phyloP scores from a whole-genome alignment of 2,113 vertebrate species.

The Clinocottus analis region DNA sequence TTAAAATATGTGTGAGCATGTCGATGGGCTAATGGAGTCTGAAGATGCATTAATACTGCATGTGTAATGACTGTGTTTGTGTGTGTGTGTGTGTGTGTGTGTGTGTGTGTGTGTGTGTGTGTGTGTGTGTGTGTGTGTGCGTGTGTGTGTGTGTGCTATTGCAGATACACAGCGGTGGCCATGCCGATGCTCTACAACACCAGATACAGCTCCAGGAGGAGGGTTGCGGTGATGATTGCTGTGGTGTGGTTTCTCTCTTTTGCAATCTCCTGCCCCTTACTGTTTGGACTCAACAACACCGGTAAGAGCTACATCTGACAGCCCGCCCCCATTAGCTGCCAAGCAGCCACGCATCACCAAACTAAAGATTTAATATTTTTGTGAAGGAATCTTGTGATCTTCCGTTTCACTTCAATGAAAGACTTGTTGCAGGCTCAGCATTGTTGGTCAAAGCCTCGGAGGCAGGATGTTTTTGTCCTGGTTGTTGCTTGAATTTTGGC shows the following conservation, averaged over 20 bases:
- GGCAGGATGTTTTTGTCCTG: background rate
- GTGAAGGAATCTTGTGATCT: background rate
- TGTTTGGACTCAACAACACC: conserved; percentile 84
- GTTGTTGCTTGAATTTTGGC: background rate
- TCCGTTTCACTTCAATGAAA: background rate
- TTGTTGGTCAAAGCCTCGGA: background rate
- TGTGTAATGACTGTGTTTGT: background rate
- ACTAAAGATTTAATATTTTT: background rate
- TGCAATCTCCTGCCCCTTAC: conserved; percentile 83
- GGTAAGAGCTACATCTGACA: conserved; percentile 57
- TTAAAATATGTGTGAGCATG: conserved; percentile 24
- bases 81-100: background rate
- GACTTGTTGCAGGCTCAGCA: background rate
- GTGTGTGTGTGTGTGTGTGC: background rate
- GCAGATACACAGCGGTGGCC: conserved; percentile 83
- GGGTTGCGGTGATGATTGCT: conserved; percentile 82
- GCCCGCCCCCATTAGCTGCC: background rate
- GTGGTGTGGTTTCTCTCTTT: conserved; percentile 85
- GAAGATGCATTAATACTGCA: background rate
- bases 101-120: conserved; percentile 4
- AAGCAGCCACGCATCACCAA: background rate
- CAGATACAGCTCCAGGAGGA: conserved; percentile 83
- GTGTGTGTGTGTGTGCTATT: background rate
- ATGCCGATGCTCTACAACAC: conserved; percentile 86
- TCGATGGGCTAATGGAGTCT: background rate